Base-by-base conservation (phyloP, 2,888 invertebrate species). In the Sphaerophoria taeniata region DNA sequence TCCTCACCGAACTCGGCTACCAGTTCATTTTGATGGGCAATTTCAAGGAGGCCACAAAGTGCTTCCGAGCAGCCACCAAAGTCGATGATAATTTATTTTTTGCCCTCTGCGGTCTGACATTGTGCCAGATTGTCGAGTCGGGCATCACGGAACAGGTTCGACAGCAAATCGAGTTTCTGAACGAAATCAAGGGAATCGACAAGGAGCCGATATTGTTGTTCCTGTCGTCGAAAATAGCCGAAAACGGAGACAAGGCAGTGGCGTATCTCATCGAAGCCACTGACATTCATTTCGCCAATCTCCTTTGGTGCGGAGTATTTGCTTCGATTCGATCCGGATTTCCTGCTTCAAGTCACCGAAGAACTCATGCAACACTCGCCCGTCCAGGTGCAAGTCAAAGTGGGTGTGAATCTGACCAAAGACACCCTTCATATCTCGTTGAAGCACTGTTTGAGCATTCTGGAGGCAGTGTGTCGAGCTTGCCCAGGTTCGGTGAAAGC, bases 101-200 rank as follows among this genome's bases (percentile, higher is more conserved):
- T 24, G 97, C 97, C 0, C 92, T 98, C 0, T 94, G 95, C 91
- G 98, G 98, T 0, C 92, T 98, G 65, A 97, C 98, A 11, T 92
- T 95, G 4, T 97, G 98, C 90, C 97, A 98, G 91, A 93, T 97
- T 88, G 92, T 93, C 78, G 96, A 97, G 88, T 94, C 94, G 89
- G 96, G 96, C 36, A 55, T 72, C 24, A 94, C 94, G 3, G 95
- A 96, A 47, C 95, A 96, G 89, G 95, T 97, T 0, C 94, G 95
- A 9, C 96, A 97, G 88, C 98, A 99, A 92, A 93, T 98, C 45
- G 96, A 98, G 88, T 95, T 98, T 88, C 93, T 98, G 1, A 94
- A 95, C 90, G 97, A 98, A 92, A 93, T 96, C 31, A 95, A 97
- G 91, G 95, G 95, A 9, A 93, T 94, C 6, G 93, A 94, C 56